These are phyloP conservation scores for Eumerus sabulonum DNA, from an alignment of 2,888 invertebrate genomes.

Conservation along the genomic window DNA sequence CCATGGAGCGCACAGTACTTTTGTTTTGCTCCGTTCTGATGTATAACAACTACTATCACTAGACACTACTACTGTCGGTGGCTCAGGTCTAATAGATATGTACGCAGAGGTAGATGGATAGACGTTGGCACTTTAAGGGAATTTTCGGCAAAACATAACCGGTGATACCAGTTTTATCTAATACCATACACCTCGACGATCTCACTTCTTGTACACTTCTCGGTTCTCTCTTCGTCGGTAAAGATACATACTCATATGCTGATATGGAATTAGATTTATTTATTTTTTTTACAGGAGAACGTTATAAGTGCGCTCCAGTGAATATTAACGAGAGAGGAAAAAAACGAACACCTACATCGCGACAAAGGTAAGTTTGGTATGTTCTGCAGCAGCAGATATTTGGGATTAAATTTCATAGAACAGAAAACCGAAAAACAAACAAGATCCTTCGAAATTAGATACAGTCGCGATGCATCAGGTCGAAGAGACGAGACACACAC, in stretches of 20 bases:
- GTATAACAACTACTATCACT: constrained; percentile 23
- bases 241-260: constrained; percentile 46
- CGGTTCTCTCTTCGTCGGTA: constrained; percentile 4
- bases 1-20: background rate
- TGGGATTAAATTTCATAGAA: constrained; percentile 53
- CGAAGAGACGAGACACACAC: background rate
- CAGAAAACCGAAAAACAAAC: constrained; percentile 17
- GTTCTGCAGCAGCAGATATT: constrained; percentile 21
- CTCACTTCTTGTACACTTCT: constrained; percentile 14
- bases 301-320: constrained; percentile 60
- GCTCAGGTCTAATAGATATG: constrained; percentile 15
- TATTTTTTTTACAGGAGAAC: constrained; percentile 30
- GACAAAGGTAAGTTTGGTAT: constrained; percentile 9
- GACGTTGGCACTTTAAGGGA: constrained; percentile 49
- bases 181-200: constrained; percentile 51
- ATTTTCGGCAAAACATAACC: constrained; percentile 59
- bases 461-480: background rate
- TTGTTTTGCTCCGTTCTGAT: background rate
- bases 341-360: constrained; percentile 51
- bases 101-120: constrained; percentile 6
- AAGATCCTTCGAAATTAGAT: constrained; percentile 50
- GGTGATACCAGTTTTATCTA: constrained; percentile 66
- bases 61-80: background rate
- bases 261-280: constrained; percentile 43
- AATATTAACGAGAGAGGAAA: constrained; percentile 56